Base-by-base conservation (phyloP, 2,797 vertebrate genomes). In the Falco cherrug region DNA sequence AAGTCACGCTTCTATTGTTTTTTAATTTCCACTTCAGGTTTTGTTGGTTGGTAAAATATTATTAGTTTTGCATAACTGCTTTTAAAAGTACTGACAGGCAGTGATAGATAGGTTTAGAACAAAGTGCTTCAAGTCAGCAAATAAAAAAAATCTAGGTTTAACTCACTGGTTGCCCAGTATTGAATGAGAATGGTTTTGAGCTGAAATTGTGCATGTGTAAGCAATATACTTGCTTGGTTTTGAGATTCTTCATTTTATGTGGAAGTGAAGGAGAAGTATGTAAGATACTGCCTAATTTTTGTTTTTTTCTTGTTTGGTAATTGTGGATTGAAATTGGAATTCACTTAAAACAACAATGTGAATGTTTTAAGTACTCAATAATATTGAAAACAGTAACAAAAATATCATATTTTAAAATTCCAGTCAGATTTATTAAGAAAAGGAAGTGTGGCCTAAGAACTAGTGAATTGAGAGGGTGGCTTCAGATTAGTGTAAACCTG, bases 11-110 rank as follows among this genome's bases (percentile, higher is more conserved):
- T 41, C 54, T 19, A 0, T 10, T 73, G 35, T 69, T 65, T 29
- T 91, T 91, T 54, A 88, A 91, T 94, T 95, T 80, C 69, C 47
- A 88, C 37, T 64, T 87, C 53, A 67, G 31, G 24, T 73, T 90
- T 74, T 91, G 57, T 67, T 93, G 56, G 61, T 71, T 51, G 57
- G 39, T 78, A 56, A 86, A 95, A 86, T 84, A 53, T 70, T 73
- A 64, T n/a, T 68, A 9, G 47, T 80, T 85, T 76, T 83, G 24
- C 31, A 37, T 75, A 71, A 29, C 29, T 88, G 53, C 59, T 61
- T 19, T 77, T 88, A 24, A 33, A 93, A 78, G 33, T 59, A n/a
- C 47, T 76, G 84, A 73, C 84, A 89, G 59, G 6, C 14, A 9
- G 22, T 65, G 70, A 89, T 43, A 37, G 81, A 74, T 63, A 70